Conservation (phyloP, 2,113 vertebrate genomes). For the Okapia johnstoni region DNA sequence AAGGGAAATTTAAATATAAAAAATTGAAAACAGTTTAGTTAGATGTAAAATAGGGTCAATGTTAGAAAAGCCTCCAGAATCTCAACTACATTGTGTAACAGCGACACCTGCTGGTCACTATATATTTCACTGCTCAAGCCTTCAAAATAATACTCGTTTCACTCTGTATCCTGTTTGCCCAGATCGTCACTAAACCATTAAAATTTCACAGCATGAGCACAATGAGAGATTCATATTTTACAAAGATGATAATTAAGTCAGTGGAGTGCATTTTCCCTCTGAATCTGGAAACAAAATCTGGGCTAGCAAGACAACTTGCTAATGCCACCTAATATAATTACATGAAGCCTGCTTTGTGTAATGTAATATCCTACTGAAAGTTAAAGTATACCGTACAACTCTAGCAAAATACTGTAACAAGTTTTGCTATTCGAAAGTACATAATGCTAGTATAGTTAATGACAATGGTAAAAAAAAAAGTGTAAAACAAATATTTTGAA, state of each 20-base stretch:
- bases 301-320: not conserved
- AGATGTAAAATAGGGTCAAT: slow-evolving; percentile 2
- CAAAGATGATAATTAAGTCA: slow-evolving; percentile 29
- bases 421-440: not conserved
- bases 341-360: not conserved
- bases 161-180: not conserved
- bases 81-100: slow-evolving; percentile 46
- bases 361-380: not conserved
- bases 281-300: not conserved
- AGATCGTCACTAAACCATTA: not conserved
- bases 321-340: not conserved
- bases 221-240: not conserved
- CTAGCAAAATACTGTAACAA: not conserved
- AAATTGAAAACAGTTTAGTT: slow-evolving; percentile 9
- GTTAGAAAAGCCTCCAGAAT: not conserved
- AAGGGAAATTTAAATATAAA: not conserved
- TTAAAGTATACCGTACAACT: not conserved
- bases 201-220: slow-evolving; percentile 30
- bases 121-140: not conserved
- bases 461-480: not conserved
- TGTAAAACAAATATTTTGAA: not conserved
- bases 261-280: not conserved
- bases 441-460: not conserved
- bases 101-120: slow-evolving; percentile 68
- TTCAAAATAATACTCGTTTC: not conserved